Conservation (phyloP, 2,888 invertebrate species). For the Drosophila kambysellisi region DNA sequence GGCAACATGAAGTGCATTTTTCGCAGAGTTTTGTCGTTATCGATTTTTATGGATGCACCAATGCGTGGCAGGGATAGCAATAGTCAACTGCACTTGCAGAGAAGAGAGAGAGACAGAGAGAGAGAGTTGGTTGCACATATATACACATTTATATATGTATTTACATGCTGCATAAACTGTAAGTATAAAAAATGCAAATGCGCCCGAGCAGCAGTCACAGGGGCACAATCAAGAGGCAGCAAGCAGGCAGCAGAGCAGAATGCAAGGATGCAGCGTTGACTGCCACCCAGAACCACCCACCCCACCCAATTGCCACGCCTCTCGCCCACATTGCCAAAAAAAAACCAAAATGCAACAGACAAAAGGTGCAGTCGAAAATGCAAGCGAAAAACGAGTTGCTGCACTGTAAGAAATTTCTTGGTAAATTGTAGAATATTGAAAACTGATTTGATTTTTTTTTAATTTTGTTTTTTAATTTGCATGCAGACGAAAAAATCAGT, state of each 20-base stretch:
- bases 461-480: not conserved
- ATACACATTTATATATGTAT: conserved; percentile 19
- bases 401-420: conserved; percentile 20
- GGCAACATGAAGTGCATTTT: conserved; percentile 65
- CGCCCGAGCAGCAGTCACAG: conserved; percentile 27
- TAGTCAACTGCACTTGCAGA: conserved; percentile 20
- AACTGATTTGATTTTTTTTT: not conserved
- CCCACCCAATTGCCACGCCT: conserved; percentile 8
- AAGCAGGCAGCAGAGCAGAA: conserved; percentile 9
- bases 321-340: conserved; percentile 37
- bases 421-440: not conserved
- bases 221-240: conserved; percentile 36
- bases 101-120: conserved; percentile 2
- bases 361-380: conserved; percentile 44
- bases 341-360: conserved; percentile 45
- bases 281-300: not conserved
- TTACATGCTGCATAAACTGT: conserved; percentile 44
- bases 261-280: conserved; percentile 46
- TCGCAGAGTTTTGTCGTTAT: conserved; percentile 63
- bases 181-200: conserved; percentile 78
- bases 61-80: conserved; percentile 22
- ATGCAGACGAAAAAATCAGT: not conserved
- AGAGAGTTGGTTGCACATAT: not conserved
- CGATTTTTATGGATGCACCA: conserved; percentile 57
- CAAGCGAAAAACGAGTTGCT: conserved; percentile 32